Evolutionary conservation across 1,140 invertebrate genomes (phyloP), one percentile per base, ranked within the genome.

Genomic region (Pseudachorutes palmiensis): DNA sequence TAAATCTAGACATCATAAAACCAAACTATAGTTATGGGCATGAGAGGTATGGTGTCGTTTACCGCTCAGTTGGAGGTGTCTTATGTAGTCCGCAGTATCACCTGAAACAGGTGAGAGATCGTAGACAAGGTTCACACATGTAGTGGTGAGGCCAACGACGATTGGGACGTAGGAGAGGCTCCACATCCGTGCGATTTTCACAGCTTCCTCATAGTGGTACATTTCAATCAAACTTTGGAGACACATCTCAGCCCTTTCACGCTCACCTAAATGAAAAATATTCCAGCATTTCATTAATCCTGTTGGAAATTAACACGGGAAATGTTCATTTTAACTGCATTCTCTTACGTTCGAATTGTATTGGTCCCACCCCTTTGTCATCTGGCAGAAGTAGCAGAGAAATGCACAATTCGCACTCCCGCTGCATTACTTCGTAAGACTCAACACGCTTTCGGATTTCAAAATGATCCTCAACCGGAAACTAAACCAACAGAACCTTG

Each of bases 61-160:
- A 72, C 71, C 65, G 12, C 64, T 68, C 19, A 33, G 57, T 22
- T 74, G 70, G 32, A 69, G 61, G 55, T 71, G 33, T 31, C 61
- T 9, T 45, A 71, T 68, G 58, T 74, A 74, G 49, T 71, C 72
- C n/a, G 29, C 48, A 57, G 65, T 62, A 61, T 74, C 72, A 41
- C 57, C 63, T 33, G n/a, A 41, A 5, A 51, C 45, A 2, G 72
- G 70, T 2, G 19, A 1, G 36, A 74, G 36, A 14, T 67, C 59
- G 28, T 58, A 59, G 0, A 69, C 31, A 19, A 74, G 45, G 45
- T 68, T 69, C 24, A 41, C 22, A 30, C 58, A 66, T 1, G 41
- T 58, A 1, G 59, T 45, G 22, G 69, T 31, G 22, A 70, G 62
- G 3, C 45, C 49, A 2, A 30, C 26, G 32, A 74, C 41, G 16